These are phyloP conservation scores for Vidua macroura DNA, from an alignment of 2,113 vertebrate species.

Conservation along the genomic window DNA sequence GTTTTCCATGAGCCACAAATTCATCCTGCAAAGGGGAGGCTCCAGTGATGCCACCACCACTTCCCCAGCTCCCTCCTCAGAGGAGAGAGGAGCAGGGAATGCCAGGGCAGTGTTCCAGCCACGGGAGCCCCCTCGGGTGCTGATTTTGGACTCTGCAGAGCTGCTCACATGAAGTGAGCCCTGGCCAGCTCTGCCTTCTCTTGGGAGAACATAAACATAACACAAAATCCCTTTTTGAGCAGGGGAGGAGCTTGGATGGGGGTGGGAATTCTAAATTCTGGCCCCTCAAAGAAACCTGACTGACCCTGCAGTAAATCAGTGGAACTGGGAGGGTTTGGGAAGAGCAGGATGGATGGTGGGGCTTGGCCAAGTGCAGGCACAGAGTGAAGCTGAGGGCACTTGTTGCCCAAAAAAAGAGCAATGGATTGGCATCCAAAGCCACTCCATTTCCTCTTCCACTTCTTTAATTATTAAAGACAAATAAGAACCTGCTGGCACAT, in stretches of 20 bases:
- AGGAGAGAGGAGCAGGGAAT: not conserved
- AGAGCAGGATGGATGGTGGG: not conserved
- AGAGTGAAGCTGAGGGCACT: not conserved
- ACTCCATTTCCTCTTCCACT: not conserved
- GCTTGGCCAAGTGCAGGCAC: not conserved
- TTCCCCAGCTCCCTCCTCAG: fast-evolving
- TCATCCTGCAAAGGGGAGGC: not conserved
- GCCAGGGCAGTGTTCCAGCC: not conserved
- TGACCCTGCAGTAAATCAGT: not conserved
- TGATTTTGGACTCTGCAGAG: not conserved
- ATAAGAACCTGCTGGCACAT: not conserved
- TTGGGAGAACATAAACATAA: not conserved
- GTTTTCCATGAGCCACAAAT: fast-evolving
- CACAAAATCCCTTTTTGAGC: not conserved
- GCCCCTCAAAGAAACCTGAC: not conserved
- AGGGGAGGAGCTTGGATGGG: fast-evolving
- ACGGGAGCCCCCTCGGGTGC: fast-evolving
- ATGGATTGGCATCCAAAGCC: not conserved
- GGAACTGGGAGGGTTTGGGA: not conserved
- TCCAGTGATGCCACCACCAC: not conserved
- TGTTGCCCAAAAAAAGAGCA: not conserved
- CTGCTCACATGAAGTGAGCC: fast-evolving
- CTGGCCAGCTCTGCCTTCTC: not conserved
- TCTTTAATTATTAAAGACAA: not conserved
- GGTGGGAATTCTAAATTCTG: not conserved